Base-by-base conservation (phyloP, 2,888 invertebrate genomes). In the Drosophila picticornis region DNA sequence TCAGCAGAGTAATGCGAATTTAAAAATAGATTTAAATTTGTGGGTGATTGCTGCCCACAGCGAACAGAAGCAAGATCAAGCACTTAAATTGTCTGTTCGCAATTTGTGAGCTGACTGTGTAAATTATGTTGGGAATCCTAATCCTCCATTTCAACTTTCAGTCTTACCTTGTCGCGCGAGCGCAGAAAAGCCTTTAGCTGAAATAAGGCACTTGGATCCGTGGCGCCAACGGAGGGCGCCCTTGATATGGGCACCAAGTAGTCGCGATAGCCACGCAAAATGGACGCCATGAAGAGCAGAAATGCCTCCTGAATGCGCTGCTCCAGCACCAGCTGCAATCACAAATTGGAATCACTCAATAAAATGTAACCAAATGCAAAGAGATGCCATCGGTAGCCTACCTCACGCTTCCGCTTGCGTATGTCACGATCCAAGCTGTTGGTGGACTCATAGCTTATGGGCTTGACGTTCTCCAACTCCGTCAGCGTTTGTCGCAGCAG, bases 301-400 rank as follows among this genome's bases (percentile, higher is more conserved):
- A 99, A 99, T 7, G 98, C 98, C 93, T 99, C 99, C 94, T 99
- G 99, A 76, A 99, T 99, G 93, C 97, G 97, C 83, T 98, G 94
- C 92, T 99, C 99, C 90, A 98, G 94, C 25, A 96, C 95, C 94
- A 97, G 96, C 96, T 98, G 31, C 13, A 75, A 51, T 50, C 64
- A 59, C 16, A 58, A 25, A 32, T 43, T 27, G 4, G 6, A 40
- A 6, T 16, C 1, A 11, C 9, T 40, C 27, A 38, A 38, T 29
- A 0, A 52, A 36, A 1, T 31, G 11, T 19, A 1, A 32, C 11
- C 22, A 36, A 9, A 36, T 50, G 10, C 5, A 16, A 22, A 5
- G 10, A 9, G 11, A 13, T 22, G 27, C 6, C 0, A 10, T 1
- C 13, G 19, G 0, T 29, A 27, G 29, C 63, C 63, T 83, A 92